Conservation (phyloP, 2,888 invertebrate species). For the Lapara coniferarum region DNA sequence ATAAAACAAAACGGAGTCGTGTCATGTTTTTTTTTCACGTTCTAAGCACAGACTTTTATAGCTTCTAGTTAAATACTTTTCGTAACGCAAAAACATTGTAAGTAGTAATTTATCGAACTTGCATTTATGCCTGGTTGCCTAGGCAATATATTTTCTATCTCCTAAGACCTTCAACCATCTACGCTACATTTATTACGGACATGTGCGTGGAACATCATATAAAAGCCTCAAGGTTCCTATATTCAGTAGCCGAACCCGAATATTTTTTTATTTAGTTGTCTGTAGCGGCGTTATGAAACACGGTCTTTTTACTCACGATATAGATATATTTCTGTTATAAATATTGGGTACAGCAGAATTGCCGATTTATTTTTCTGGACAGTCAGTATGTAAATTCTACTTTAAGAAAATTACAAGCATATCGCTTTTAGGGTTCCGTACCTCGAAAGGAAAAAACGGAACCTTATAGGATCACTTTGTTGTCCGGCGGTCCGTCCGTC, state of each 20-base stretch:
- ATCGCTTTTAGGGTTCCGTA: too few species aligned
- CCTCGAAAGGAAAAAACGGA: too few species aligned
- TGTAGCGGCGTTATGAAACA: slow-evolving; percentile 24
- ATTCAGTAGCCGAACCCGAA: slow-evolving; percentile 21
- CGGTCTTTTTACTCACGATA: not conserved
- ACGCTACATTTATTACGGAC: slow-evolving; percentile 24
- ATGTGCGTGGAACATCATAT: slow-evolving; percentile 22
- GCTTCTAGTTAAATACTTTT: not conserved
- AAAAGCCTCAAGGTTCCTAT: not conserved
- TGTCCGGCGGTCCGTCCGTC: too few species aligned
- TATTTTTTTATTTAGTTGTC: slow-evolving; percentile 27
- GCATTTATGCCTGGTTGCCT: not conserved
- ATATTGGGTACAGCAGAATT: not conserved
- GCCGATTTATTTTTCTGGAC: too few species aligned
- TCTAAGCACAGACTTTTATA: too few species aligned
- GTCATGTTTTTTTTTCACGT: too few species aligned
- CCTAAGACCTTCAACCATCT: slow-evolving; percentile 2
- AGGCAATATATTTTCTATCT: slow-evolving; percentile 20
- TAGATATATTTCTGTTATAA: not conserved
- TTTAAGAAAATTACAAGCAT: too few species aligned
- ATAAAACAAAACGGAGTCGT: too few species aligned
- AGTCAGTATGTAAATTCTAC: too few species aligned
- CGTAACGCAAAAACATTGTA: not conserved
- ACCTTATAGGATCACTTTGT: too few species aligned
- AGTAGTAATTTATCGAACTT: not conserved